phyloP scores from a whole-genome alignment of 2,113 vertebrate genomes.

The Podilymbus podiceps region DNA sequence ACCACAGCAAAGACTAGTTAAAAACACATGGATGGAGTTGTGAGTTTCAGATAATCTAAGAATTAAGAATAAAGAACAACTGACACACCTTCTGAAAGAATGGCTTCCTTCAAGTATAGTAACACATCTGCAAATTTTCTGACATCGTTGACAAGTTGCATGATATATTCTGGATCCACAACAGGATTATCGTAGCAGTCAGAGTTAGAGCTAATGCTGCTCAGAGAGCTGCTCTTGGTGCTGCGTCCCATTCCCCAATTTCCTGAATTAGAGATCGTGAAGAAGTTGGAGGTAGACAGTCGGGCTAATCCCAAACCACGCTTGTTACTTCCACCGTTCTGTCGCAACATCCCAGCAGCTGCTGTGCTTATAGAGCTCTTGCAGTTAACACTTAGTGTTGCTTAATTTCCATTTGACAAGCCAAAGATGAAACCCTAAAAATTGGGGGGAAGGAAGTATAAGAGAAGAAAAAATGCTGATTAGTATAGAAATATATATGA shows the following conservation, averaged over 20 bases:
- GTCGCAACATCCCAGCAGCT: conserved; percentile 85
- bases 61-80: conserved; percentile 7
- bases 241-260: conserved; percentile 83
- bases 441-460: neutral
- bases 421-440: conserved; percentile 35
- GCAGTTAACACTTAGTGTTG: conserved; percentile 53
- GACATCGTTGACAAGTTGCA: conserved; percentile 92
- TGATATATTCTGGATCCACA: conserved; percentile 91
- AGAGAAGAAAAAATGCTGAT: neutral
- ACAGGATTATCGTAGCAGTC: conserved; percentile 75
- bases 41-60: neutral
- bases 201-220: conserved; percentile 76
- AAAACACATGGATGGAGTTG: neutral
- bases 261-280: conserved; percentile 74
- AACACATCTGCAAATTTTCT: conserved; percentile 92
- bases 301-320: conserved; percentile 79
- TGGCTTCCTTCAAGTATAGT: conserved; percentile 90
- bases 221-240: conserved; percentile 79
- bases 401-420: conserved; percentile 53
- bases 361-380: conserved; percentile 60
- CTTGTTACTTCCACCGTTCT: conserved; percentile 84
- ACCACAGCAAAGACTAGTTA: neutral
- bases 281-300: conserved; percentile 76
- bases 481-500: neutral
- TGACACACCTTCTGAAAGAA: conserved; percentile 85